A percentile compares a stretch with the other conserved stretches of the same genome.
Evolutionary conservation across 2,888 invertebrate species (phyloP).

Genomic region (Orthonychiurus folsomi): DNA sequence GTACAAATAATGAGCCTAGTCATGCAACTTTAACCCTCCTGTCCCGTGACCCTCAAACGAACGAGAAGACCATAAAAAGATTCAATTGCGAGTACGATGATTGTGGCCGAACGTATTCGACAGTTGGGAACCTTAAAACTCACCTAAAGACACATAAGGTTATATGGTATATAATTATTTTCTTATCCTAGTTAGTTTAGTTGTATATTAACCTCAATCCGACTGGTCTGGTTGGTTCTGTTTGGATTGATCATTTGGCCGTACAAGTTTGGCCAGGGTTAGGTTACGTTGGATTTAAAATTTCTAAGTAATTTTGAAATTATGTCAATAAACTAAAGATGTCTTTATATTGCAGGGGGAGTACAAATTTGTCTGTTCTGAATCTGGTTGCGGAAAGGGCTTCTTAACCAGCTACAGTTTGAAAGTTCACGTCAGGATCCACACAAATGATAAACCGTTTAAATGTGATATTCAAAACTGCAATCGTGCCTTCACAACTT

Average conservation of each 20-base stretch:
- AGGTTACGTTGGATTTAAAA: too few species aligned
- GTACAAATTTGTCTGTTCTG: conserved; percentile 82
- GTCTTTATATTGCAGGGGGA: conserved; percentile 59
- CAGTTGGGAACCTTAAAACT: conserved; percentile 68
- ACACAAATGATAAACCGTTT: conserved; percentile 84
- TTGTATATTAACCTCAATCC: conserved; percentile 3
- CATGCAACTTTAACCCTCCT: conserved; percentile 61
- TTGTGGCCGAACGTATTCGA: conserved; percentile 67
- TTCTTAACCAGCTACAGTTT: conserved; percentile 91
- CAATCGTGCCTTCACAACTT: conserved; percentile 86
- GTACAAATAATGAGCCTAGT: conserved; percentile 52
- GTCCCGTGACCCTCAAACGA: conserved; percentile 52
- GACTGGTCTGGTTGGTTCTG: not conserved
- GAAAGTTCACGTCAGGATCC: conserved; percentile 86
- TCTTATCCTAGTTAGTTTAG: conserved; percentile 8
- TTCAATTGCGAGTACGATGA: conserved; percentile 72
- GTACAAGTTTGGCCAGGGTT: too few species aligned
- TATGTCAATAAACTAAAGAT: conserved; percentile 17
- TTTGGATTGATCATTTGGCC: not conserved
- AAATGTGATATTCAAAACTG: conserved; percentile 73
- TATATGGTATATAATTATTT: conserved; percentile 47
- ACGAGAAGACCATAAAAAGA: conserved; percentile 33
- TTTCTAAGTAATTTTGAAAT: conserved; percentile 7
- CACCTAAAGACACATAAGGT: conserved; percentile 95
- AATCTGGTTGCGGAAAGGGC: conserved; percentile 79